A percentile compares a stretch with the other conserved stretches of the same genome.
Evolutionary conservation across 2,888 invertebrate genomes (phyloP).

Genomic region (Melanophora roralis): DNA sequence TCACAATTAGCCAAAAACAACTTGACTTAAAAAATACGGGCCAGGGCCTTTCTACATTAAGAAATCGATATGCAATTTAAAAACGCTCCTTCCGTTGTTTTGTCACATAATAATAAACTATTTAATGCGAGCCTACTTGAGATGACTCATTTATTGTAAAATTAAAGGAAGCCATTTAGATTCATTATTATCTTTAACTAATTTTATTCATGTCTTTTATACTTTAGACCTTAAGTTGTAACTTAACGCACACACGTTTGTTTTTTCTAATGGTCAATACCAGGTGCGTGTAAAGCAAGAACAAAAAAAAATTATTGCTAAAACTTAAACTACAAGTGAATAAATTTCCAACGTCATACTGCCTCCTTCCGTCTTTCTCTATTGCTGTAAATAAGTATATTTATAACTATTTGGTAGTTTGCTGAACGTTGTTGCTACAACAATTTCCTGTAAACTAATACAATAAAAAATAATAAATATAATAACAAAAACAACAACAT

Average conservation of each 20-base stretch:
- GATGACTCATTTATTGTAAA: conserved; percentile 30
- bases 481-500: conserved; percentile 7
- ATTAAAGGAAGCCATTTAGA: too few species aligned
- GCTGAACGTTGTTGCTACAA: conserved; percentile 9
- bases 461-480: conserved; percentile 2
- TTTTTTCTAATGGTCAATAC: conserved; percentile 33
- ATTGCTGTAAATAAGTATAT: conserved; percentile 23
- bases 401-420: conserved; percentile 36
- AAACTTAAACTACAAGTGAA: conserved; percentile 23
- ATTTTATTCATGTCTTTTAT: background rate
- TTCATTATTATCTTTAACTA: background rate
- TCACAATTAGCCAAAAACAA: too few species aligned
- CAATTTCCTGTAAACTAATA: conserved; percentile 51
- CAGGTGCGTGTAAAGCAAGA: conserved; percentile 41
- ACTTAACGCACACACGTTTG: conserved; percentile 49
- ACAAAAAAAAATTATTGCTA: conserved; percentile 41
- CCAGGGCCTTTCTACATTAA: background rate
- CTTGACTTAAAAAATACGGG: too few species aligned
- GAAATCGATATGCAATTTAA: background rate
- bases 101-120: conserved; percentile 4
- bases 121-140: conserved; percentile 1
- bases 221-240: conserved; percentile 36
- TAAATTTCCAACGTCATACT: conserved; percentile 39
- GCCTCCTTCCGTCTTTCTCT: conserved; percentile 31
- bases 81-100: background rate